These are phyloP conservation scores for Brachionus calyciflorus DNA, from an alignment of 1,140 invertebrate species.

Conservation along the genomic window DNA sequence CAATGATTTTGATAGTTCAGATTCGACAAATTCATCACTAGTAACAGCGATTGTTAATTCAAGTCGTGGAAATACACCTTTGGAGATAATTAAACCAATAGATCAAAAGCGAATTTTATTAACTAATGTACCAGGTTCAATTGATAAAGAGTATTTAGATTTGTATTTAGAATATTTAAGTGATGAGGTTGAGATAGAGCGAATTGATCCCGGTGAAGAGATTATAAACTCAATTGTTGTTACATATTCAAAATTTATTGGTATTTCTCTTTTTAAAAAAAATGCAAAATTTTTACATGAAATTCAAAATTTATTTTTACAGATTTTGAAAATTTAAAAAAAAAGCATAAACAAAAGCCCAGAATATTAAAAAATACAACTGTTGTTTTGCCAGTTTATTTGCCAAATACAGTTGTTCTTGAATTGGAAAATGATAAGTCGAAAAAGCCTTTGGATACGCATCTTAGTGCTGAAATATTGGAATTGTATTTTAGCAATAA, in stretches of 20 bases:
- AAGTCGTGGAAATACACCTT: neutral
- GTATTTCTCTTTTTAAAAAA: neutral
- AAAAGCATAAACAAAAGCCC: neutral
- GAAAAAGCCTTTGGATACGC: neutral
- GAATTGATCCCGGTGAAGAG: conserved; percentile 17
- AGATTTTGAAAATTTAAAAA: conserved; percentile 43
- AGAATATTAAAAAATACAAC: conserved; percentile 24
- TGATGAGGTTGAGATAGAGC: conserved; percentile 29
- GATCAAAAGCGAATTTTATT: conserved; percentile 17
- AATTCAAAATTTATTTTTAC: neutral
- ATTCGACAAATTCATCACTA: neutral
- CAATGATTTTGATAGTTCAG: neutral
- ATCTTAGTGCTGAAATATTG: neutral
- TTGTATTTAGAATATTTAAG: conserved; percentile 42
- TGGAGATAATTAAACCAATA: conserved; percentile 7
- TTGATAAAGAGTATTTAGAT: conserved; percentile 26
- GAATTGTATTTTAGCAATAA: conserved; percentile 43
- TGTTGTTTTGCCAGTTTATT: neutral
- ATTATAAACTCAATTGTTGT: neutral
- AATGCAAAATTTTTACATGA: neutral
- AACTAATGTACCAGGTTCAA: neutral
- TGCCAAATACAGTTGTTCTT: conserved; percentile 27
- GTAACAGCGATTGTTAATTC: conserved; percentile 10
- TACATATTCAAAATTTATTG: conserved; percentile 35
- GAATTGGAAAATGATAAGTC: conserved; percentile 14